Evolutionary conservation across 2,113 vertebrate species (phyloP).

Genomic region (Pycnonotus jocosus): DNA sequence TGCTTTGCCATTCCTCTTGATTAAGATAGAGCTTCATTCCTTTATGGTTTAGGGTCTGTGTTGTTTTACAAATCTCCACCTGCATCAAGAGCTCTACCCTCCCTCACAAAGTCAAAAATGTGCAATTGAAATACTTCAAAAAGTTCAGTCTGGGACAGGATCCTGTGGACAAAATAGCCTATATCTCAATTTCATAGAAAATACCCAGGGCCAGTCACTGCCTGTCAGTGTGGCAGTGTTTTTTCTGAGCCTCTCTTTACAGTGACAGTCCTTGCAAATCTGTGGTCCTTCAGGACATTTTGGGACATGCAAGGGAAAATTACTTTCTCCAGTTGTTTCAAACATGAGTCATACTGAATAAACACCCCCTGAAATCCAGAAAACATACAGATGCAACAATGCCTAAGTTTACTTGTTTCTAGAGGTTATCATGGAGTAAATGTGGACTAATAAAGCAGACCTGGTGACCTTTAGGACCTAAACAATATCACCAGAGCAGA

Average conservation of each 20-base stretch:
- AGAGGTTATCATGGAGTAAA: background rate
- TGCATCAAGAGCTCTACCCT: background rate
- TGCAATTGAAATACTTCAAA: background rate
- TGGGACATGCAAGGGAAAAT: background rate
- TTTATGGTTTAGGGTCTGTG: background rate
- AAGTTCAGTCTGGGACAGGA: background rate
- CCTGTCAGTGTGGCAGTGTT: background rate
- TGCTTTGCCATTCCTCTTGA: background rate
- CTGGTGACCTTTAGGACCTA: background rate
- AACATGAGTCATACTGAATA: background rate
- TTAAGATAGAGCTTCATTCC: background rate
- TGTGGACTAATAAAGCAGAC: background rate
- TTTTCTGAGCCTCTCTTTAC: background rate
- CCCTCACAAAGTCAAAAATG: background rate
- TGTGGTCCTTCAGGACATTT: background rate
- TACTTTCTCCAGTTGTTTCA: background rate
- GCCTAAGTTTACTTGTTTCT: background rate
- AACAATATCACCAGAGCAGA: background rate
- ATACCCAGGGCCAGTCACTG: background rate
- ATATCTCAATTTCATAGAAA: background rate
- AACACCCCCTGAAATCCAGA: background rate
- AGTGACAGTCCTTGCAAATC: background rate
- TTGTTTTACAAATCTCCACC: background rate
- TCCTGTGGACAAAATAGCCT: background rate
- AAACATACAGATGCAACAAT: accelerated